Evolutionary conservation across 2,888 invertebrate genomes (phyloP).

Genomic region (Dynastes maya): DNA sequence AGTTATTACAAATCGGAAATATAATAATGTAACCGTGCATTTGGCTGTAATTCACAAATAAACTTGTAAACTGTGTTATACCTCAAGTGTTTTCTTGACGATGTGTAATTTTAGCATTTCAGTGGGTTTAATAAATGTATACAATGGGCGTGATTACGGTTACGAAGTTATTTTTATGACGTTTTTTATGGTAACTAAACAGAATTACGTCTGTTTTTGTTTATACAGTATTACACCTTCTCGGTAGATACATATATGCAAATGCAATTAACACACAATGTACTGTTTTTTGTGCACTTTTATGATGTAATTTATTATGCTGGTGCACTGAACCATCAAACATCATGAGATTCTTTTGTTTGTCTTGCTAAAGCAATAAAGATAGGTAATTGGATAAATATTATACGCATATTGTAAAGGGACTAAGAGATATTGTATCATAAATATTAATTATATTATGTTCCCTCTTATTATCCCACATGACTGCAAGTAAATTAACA

Average conservation of each 20-base stretch:
- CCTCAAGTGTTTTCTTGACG: not conserved
- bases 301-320: conserved; percentile 14
- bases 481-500: too few species aligned
- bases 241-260: conserved; percentile 5
- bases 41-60: too few species aligned
- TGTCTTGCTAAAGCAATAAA: not conserved
- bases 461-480: too few species aligned
- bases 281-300: conserved; percentile 12
- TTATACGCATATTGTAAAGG: too few species aligned
- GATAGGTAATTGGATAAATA: not conserved
- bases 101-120: not conserved
- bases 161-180: conserved; percentile 1
- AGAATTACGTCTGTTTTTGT: too few species aligned
- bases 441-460: too few species aligned
- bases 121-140: not conserved
- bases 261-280: conserved; percentile 6
- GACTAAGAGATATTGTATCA: too few species aligned
- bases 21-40: too few species aligned
- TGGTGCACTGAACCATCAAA: not conserved
- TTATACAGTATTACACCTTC: not conserved
- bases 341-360: not conserved
- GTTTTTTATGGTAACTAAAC: not conserved
- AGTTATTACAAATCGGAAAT: too few species aligned
- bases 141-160: not conserved
- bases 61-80: too few species aligned